Evolutionary conservation across 1,140 invertebrate species (phyloP).

Genomic region (Apis laboriosa): DNA sequence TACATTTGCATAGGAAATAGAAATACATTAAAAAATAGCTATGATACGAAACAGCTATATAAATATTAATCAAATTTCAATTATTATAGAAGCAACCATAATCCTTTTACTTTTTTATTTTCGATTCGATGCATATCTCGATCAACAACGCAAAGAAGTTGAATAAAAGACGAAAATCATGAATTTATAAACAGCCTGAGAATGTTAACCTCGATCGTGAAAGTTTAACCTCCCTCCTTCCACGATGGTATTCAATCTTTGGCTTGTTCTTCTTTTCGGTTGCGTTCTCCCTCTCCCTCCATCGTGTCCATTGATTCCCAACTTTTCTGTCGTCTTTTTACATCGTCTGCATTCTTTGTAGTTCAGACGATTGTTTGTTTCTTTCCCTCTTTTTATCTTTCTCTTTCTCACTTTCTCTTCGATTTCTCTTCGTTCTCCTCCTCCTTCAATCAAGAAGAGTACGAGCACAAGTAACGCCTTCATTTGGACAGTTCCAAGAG

Average conservation of each 20-base stretch:
- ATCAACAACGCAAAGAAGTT: background rate
- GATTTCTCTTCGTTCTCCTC: background rate
- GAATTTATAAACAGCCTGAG: slow-evolving; percentile 14
- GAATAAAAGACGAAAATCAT: slow-evolving; percentile 20
- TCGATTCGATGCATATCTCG: background rate
- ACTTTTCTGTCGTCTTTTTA: slow-evolving; percentile 28
- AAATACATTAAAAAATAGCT: no score
- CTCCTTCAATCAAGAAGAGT: background rate
- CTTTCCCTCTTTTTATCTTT: background rate
- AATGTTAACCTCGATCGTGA: slow-evolving; percentile 17
- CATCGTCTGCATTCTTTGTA: slow-evolving; percentile 34
- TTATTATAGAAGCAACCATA: background rate
- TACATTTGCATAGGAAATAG: no score
- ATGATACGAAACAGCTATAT: no score
- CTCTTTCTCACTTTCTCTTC: background rate
- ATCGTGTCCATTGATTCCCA: slow-evolving; percentile 38
- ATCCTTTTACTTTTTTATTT: background rate
- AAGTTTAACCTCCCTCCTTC: background rate
- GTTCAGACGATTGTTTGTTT: slow-evolving; percentile 25
- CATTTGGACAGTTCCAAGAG: slow-evolving; percentile 14
- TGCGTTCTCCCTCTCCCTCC: slow-evolving; percentile 9
- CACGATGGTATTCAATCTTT: background rate
- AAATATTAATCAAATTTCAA: no score
- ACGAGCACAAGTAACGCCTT: slow-evolving; percentile 39
- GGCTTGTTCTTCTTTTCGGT: background rate